These are phyloP conservation scores for Calliopsis andreniformis DNA, from an alignment of 1,140 invertebrate species.

Conservation along the genomic window DNA sequence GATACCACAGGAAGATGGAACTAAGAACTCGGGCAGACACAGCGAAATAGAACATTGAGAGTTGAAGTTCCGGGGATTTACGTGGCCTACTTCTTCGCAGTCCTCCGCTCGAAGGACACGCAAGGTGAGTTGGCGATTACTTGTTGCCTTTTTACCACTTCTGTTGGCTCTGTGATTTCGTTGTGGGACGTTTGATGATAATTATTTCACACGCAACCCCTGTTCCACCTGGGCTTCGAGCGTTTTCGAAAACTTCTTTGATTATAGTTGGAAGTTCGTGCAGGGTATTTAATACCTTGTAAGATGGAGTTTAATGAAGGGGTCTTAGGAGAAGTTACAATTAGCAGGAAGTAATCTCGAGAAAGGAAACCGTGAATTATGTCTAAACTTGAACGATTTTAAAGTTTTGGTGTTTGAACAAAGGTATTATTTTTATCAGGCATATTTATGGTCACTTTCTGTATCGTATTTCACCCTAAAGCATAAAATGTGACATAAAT, in stretches of 20 bases:
- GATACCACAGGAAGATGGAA: constrained; percentile 48
- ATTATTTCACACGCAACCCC: neutral
- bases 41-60: constrained; percentile 45
- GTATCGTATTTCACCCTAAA: too few species aligned
- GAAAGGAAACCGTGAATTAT: neutral
- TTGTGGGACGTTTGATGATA: neutral
- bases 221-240: neutral
- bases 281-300: neutral
- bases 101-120: constrained; percentile 45
- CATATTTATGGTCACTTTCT: too few species aligned
- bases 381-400: neutral
- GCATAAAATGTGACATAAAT: too few species aligned
- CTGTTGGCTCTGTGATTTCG: too few species aligned
- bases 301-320: neutral
- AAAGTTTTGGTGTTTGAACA: too few species aligned
- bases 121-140: constrained; percentile 56
- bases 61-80: constrained; percentile 57
- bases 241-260: neutral
- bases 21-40: constrained; percentile 37
- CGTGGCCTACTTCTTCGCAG: constrained; percentile 52
- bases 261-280: neutral
- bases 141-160: constrained; percentile 35
- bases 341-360: neutral
- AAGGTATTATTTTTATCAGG: too few species aligned
- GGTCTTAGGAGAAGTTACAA: too few species aligned